These are phyloP conservation scores for Clanis bilineata DNA, from an alignment of 2,888 invertebrate species.

Conservation along the genomic window DNA sequence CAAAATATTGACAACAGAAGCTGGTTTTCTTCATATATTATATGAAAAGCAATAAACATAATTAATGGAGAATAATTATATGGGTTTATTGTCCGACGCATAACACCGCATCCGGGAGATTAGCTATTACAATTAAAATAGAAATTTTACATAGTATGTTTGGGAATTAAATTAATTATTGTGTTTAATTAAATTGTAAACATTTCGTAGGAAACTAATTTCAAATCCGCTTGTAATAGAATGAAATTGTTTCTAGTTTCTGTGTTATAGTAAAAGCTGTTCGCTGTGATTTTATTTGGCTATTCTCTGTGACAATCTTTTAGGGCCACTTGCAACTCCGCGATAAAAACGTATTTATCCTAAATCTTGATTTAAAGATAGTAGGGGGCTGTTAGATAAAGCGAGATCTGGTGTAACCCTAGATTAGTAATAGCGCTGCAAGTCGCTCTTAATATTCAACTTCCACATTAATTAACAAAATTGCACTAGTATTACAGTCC, in stretches of 20 bases:
- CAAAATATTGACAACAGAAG: conserved; percentile 9
- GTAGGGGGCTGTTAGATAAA: too few relatives aligned
- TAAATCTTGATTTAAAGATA: too few relatives aligned
- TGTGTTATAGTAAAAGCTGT: neutral
- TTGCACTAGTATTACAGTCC: too few relatives aligned
- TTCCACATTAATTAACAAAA: too few relatives aligned
- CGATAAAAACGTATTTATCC: too few relatives aligned
- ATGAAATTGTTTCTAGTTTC: too few relatives aligned
- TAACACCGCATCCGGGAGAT: conserved; percentile 1
- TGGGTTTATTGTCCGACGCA: neutral
- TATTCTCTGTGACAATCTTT: too few relatives aligned
- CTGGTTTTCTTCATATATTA: neutral
- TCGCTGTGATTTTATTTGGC: neutral
- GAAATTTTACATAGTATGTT: neutral
- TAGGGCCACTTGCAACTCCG: too few relatives aligned
- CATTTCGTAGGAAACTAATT: neutral
- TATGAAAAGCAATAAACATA: neutral
- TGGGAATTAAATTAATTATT: neutral
- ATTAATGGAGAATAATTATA: neutral
- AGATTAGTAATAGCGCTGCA: too few relatives aligned
- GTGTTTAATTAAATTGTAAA: neutral
- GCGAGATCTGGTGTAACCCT: too few relatives aligned
- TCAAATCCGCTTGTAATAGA: too few relatives aligned
- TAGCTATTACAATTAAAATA: conserved; percentile 1
- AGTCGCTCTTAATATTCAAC: too few relatives aligned